phyloP scores from a whole-genome alignment of 1,140 invertebrate genomes.

The Chymomyza costata region DNA sequence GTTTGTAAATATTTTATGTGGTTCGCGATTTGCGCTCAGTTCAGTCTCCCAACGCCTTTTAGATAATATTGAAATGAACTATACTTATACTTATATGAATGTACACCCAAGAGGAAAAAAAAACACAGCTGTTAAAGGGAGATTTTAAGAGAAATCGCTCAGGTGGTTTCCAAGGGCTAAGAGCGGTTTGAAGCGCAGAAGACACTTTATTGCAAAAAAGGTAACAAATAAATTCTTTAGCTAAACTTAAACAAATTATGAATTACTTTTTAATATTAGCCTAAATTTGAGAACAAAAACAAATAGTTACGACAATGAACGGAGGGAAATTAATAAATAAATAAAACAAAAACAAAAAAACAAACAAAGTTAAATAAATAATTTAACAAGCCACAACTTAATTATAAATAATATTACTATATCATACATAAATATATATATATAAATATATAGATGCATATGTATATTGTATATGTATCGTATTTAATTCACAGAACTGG shows the following conservation, averaged over 20 bases:
- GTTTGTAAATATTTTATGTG: too few species aligned
- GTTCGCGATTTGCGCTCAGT: too few species aligned
- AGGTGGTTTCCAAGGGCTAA: too few species aligned
- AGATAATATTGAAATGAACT: too few species aligned
- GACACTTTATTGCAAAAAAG: constrained; percentile 62
- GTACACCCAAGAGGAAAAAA: too few species aligned
- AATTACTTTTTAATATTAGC: constrained; percentile 66
- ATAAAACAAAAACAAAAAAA: constrained; percentile 18
- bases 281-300: constrained; percentile 39
- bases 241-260: constrained; percentile 60
- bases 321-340: constrained; percentile 24
- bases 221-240: constrained; percentile 61
- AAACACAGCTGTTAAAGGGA: too few species aligned
- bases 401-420: constrained; percentile 25
- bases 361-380: constrained; percentile 10
- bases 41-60: too few species aligned
- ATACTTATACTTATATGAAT: too few species aligned
- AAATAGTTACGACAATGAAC: constrained; percentile 41
- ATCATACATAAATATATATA: constrained; percentile 21
- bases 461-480: constrained; percentile 36
- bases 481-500: constrained; percentile 64
- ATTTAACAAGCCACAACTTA: constrained; percentile 23
- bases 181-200: too few species aligned
- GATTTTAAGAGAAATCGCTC: too few species aligned
- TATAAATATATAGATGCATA: constrained; percentile 28